Percentiles rank a stretch among this genome's conserved stretches.
These are phyloP conservation scores for Apeltes quadracus DNA, from an alignment of 2,113 vertebrate species.

Conservation along the genomic window DNA sequence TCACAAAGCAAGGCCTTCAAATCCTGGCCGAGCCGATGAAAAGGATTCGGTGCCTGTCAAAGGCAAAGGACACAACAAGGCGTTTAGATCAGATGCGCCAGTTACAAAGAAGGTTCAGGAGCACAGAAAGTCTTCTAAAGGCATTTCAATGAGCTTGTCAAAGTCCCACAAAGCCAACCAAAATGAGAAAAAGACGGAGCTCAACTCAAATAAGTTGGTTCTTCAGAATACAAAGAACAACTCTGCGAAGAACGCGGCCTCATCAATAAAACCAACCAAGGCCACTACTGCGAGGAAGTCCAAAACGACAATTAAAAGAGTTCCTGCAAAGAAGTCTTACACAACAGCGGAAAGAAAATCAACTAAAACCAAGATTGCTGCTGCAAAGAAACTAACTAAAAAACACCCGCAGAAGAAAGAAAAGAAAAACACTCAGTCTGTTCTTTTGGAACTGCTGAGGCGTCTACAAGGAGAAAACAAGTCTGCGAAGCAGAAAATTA, in stretches of 20 bases:
- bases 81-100: constrained; percentile 50
- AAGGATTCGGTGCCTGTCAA: constrained; percentile 20
- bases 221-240: constrained; percentile 20
- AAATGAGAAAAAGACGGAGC: constrained; percentile 6
- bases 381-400: constrained; percentile 31
- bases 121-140: background rate
- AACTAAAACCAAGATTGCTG: constrained; percentile 12
- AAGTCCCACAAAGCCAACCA: constrained; percentile 31
- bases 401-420: constrained; percentile 46
- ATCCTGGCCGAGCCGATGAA: constrained; percentile 21
- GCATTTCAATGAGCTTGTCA: constrained; percentile 26
- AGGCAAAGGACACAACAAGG: constrained; percentile 27
- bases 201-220: constrained; percentile 13
- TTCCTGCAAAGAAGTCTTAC: constrained; percentile 16
- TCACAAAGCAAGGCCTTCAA: constrained; percentile 42
- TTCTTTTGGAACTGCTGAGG: constrained; percentile 69
- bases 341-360: constrained; percentile 15
- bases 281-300: constrained; percentile 15
- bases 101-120: constrained; percentile 20
- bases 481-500: constrained; percentile 39
- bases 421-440: constrained; percentile 37
- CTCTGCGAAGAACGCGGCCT: background rate
- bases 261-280: constrained; percentile 25
- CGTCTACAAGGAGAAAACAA: constrained; percentile 56
- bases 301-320: constrained; percentile 17